phyloP scores from a whole-genome alignment of 2,113 vertebrate genomes.

The Zosterops pallidus region DNA sequence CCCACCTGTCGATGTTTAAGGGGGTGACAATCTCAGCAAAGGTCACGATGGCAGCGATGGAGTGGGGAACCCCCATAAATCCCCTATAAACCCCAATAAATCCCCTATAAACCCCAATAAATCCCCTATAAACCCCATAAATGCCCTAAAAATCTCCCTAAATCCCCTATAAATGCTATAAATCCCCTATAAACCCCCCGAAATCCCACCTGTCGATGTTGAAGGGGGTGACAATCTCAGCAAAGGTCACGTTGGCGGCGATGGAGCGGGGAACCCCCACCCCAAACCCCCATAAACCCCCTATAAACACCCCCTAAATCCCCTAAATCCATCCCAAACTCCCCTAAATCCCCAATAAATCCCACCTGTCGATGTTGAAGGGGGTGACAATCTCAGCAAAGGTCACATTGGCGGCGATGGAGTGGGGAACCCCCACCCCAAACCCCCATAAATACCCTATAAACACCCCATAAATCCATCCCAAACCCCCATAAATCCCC shows the following conservation, averaged over 20 bases:
- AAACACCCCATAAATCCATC: too few relatives aligned
- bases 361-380: background rate
- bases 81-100: background rate
- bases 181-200: too few relatives aligned
- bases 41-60: background rate
- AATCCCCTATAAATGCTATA: background rate
- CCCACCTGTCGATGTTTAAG: background rate
- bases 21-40: background rate
- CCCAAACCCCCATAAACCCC: too few relatives aligned
- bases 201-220: background rate
- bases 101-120: background rate
- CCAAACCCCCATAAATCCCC: too few relatives aligned
- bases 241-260: background rate
- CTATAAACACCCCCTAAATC: too few relatives aligned
- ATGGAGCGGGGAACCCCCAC: background rate
- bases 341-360: accelerated
- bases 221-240: background rate
- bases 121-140: too few relatives aligned
- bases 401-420: background rate
- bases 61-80: too few relatives aligned
- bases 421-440: background rate
- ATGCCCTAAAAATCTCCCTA: too few relatives aligned
- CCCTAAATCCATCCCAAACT: too few relatives aligned
- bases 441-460: too few relatives aligned
- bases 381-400: background rate